phyloP scores from a whole-genome alignment of 2,888 invertebrate species.

The Acronicta aceris region DNA sequence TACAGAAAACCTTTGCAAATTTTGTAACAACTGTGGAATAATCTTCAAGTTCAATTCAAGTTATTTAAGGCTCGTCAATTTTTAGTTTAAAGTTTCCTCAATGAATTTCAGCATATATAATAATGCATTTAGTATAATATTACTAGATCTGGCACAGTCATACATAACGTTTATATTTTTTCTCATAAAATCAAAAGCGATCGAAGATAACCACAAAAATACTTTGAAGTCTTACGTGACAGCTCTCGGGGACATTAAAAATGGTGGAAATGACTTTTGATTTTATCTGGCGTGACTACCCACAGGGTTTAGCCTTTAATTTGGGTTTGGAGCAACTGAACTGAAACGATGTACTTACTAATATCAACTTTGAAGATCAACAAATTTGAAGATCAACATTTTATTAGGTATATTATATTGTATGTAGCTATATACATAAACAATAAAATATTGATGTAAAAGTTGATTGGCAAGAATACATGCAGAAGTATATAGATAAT shows the following conservation, averaged over 20 bases:
- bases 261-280: slow-evolving; percentile 60
- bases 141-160: neutral
- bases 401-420: too few relatives aligned
- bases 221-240: slow-evolving; percentile 60
- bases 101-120: too few relatives aligned
- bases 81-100: too few relatives aligned
- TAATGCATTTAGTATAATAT: neutral
- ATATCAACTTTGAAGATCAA: too few relatives aligned
- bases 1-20: neutral
- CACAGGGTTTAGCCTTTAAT: slow-evolving; percentile 49
- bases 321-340: slow-evolving; percentile 20
- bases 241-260: slow-evolving; percentile 55
- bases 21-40: neutral
- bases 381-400: too few relatives aligned
- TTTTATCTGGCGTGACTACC: slow-evolving; percentile 61
- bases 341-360: neutral
- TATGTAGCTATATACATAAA: too few relatives aligned
- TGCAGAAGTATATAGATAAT: too few relatives aligned
- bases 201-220: slow-evolving; percentile 59
- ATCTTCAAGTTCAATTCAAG: neutral
- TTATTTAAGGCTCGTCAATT: too few relatives aligned
- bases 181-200: slow-evolving; percentile 43
- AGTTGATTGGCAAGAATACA: too few relatives aligned
- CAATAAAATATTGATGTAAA: neutral
- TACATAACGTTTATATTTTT: slow-evolving; percentile 3